Conservation (phyloP, 2,113 vertebrate genomes). For the Trogon surrucura region DNA sequence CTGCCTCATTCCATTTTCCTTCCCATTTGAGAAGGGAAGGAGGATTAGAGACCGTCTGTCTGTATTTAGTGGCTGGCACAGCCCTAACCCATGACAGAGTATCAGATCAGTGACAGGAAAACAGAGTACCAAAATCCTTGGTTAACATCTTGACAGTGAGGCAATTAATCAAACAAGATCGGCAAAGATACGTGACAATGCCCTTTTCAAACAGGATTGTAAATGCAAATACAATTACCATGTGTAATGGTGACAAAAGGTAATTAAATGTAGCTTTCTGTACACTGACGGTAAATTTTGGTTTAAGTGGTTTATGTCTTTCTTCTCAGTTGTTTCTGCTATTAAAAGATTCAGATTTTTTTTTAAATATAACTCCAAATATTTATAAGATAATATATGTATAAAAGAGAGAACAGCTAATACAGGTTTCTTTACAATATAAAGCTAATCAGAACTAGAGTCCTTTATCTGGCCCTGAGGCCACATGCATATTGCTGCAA, state of each 20-base stretch:
- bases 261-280: constrained; percentile 11
- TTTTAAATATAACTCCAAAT: neutral
- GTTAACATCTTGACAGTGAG: constrained; percentile 47
- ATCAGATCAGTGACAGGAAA: constrained; percentile 24
- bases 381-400: neutral
- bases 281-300: neutral
- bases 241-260: neutral
- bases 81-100: neutral
- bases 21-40: too few species aligned
- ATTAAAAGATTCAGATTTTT: neutral
- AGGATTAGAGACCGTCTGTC: too few species aligned
- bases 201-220: constrained; percentile 59
- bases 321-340: neutral
- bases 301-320: neutral
- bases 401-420: neutral
- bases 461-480: neutral
- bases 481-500: neutral
- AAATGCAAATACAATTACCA: constrained; percentile 44
- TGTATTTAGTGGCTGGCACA: too few species aligned
- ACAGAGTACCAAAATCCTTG: constrained; percentile 20
- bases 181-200: constrained; percentile 53
- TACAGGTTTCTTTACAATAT: neutral
- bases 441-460: neutral
- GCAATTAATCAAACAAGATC: constrained; percentile 61
- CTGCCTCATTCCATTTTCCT: too few species aligned